phyloP scores from a whole-genome alignment of 1,140 invertebrate genomes.

The Pinna nobilis region DNA sequence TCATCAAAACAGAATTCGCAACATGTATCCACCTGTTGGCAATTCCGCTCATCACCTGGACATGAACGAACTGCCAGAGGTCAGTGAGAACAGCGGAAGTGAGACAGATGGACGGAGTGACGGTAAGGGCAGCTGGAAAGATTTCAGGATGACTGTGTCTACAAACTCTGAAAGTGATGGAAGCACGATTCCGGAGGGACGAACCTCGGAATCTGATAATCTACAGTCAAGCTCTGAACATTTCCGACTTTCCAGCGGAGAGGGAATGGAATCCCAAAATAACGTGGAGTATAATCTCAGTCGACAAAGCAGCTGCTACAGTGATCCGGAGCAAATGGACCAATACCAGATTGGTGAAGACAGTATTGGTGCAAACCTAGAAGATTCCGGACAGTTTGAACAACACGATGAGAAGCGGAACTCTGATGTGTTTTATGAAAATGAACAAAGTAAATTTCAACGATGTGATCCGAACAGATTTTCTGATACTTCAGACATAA shows the following conservation, averaged over 20 bases:
- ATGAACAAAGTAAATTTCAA: constrained; percentile 38
- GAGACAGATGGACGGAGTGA: constrained; percentile 34
- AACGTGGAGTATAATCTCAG: constrained; percentile 15
- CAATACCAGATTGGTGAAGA: constrained; percentile 37
- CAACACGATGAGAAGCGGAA: not conserved
- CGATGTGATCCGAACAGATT: constrained; percentile 19
- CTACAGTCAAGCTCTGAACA: constrained; percentile 7
- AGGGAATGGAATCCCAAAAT: constrained; percentile 32
- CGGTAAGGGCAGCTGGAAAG: constrained; percentile 8
- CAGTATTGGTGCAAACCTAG: constrained; percentile 13
- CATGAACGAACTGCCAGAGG: constrained; percentile 8
- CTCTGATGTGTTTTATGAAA: constrained; percentile 3
- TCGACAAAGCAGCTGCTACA: not conserved
- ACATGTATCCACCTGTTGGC: constrained; percentile 17
- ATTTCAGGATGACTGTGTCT: constrained; percentile 22
- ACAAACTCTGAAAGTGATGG: constrained; percentile 16
- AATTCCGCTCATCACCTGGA: constrained; percentile 2
- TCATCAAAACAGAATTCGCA: constrained; percentile 11
- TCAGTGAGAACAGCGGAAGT: constrained; percentile 44
- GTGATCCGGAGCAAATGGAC: constrained; percentile 8
- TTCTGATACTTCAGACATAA: constrained; percentile 26
- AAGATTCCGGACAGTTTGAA: too few relatives aligned
- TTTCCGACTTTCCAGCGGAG: constrained; percentile 10
- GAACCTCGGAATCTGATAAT: not conserved
- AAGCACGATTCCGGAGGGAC: constrained; percentile 8